Percentiles rank a stretch among this genome's conserved stretches.
Conservation (phyloP, 2,888 invertebrate genomes). For the Oscheius myriophilus region DNA sequence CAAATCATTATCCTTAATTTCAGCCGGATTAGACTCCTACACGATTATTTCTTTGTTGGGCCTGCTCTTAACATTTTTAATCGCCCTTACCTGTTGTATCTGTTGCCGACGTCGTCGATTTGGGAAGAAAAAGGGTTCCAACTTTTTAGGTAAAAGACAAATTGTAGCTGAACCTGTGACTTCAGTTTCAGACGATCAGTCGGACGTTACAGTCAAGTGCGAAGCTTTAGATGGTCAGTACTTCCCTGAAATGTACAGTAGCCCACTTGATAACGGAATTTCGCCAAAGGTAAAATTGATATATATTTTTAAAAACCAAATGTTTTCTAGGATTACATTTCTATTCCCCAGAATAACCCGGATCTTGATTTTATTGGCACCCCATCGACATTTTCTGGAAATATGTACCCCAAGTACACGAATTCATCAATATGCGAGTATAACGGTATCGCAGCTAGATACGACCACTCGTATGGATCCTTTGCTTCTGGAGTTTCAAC, state of each 20-base stretch:
- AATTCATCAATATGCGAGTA: constrained; percentile 55
- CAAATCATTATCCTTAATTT: constrained; percentile 17
- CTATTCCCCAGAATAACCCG: constrained; percentile 69
- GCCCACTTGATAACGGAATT: constrained; percentile 54
- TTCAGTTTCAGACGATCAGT: constrained; percentile 58
- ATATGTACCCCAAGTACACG: constrained; percentile 54
- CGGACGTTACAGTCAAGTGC: constrained; percentile 68
- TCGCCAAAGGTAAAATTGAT: constrained; percentile 52
- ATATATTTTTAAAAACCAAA: neutral
- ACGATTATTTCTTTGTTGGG: constrained; percentile 38
- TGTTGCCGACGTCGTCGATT: constrained; percentile 37
- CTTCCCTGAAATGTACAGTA: constrained; percentile 66
- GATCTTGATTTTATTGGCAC: constrained; percentile 66
- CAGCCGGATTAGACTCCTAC: constrained; percentile 34
- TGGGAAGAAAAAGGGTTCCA: constrained; percentile 41
- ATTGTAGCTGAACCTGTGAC: neutral
- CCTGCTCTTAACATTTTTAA: constrained; percentile 36
- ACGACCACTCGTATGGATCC: constrained; percentile 55
- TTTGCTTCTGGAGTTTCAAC: constrained; percentile 54
- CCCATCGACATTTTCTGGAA: constrained; percentile 41
- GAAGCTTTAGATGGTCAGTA: constrained; percentile 67
- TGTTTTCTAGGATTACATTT: constrained; percentile 65
- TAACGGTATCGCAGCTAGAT: constrained; percentile 43
- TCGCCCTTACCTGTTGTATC: constrained; percentile 44
- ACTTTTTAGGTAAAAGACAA: constrained; percentile 43